Base-by-base conservation (phyloP, 2,113 vertebrate genomes). In the Cynoglossus semilaevis region DNA sequence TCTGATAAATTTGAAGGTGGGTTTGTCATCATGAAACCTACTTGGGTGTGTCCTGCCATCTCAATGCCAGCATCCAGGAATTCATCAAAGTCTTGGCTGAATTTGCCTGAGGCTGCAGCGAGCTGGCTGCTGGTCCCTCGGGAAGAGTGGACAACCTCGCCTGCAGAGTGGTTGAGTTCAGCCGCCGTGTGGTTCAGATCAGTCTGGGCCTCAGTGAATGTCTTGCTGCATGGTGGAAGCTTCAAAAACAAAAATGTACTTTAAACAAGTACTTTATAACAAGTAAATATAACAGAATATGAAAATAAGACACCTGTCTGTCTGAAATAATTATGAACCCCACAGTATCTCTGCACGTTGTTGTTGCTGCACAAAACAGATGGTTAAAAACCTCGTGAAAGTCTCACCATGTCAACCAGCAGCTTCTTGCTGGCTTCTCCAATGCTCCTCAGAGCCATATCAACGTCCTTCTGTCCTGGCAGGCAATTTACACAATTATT, bases 401-500 rank as follows among this genome's bases (percentile, higher is more conserved):
- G 22, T 29, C 22, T 93, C 80, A 99, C 97, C 76, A 89, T 92
- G 74, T 99, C 97, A 70, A 98, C 94, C 46, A 98, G 92, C 43
- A 99, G 89, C 84, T 98, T 98, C 88, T 99, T 99, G 91, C 97
- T 99, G 67, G 97, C 94, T 69, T 99, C 97, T 3, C 96, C 96
- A 0, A 99, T 99, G 80, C 95, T 98, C 86, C 96, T 94, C 35
- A 99, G 90, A 46, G 97, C 97, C 89, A 98, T 95, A 51, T 99
- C 97, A 52, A 99, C 97, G 75, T 99, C 97, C 85, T 98, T 99
- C 84, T 99, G 97, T 35, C 97, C 97, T 16, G 97, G 97, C 57
- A 99, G 91, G 87, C 96, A 99, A 77, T 99, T 99, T 64, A 99
- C 97, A 1, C 97, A 99, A 87, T 96, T 99, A 83, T 99, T 99